phyloP scores from a whole-genome alignment of 2,113 vertebrate genomes.

The Alligator sinensis region DNA sequence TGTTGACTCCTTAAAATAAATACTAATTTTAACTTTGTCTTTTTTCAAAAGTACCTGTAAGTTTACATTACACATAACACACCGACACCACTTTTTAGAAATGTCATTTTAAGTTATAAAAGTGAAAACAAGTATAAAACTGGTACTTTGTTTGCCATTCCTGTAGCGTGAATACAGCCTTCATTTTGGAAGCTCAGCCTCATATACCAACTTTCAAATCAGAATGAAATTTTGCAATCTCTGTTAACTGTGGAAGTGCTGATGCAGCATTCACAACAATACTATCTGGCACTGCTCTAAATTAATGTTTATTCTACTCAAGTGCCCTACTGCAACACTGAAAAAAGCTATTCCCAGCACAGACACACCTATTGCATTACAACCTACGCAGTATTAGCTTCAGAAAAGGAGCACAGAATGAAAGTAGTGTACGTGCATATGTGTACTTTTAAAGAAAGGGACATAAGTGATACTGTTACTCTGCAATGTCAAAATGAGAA shows the following conservation, averaged over 20 bases:
- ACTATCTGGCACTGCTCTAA: constrained; percentile 26
- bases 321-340: constrained; percentile 24
- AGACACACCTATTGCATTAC: constrained; percentile 51
- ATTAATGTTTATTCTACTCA: constrained; percentile 62
- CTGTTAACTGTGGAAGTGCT: constrained; percentile 61
- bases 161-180: constrained; percentile 57
- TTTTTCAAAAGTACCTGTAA: background rate
- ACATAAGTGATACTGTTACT: background rate
- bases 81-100: background rate
- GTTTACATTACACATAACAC: background rate
- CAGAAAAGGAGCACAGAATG: background rate
- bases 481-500: background rate
- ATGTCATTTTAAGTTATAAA: background rate
- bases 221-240: constrained; percentile 68
- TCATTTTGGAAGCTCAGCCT: constrained; percentile 56
- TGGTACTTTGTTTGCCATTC: constrained; percentile 55
- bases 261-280: constrained; percentile 50
- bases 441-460: background rate
- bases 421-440: background rate
- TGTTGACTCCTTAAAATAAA: constrained; percentile 31
- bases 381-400: background rate
- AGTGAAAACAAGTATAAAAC: constrained; percentile 44
- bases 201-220: constrained; percentile 67
- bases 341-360: constrained; percentile 32
- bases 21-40: constrained; percentile 6